Evolutionary conservation across 1,140 invertebrate genomes (phyloP).

Genomic region (Capitella teleta): DNA sequence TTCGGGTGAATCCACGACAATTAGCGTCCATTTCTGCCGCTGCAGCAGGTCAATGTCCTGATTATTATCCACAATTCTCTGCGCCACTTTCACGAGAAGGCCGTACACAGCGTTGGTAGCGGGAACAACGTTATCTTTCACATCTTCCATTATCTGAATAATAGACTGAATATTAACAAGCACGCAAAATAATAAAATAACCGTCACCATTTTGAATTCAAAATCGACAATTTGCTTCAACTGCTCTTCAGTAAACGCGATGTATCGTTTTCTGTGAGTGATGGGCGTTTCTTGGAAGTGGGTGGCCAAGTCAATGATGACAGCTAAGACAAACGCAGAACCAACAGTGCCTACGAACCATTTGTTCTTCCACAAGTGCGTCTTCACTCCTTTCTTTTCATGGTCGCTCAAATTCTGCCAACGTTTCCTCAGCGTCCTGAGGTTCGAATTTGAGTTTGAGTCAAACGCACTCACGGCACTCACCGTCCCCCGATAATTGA

Average conservation of each 20-base stretch:
- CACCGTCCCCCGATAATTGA: too few relatives aligned
- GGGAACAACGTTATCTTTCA: constrained; percentile 34
- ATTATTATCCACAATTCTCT: constrained; percentile 43
- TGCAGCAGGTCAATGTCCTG: constrained; percentile 40
- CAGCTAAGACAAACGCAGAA: constrained; percentile 9
- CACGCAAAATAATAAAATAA: constrained; percentile 1
- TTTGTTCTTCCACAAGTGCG: constrained; percentile 27
- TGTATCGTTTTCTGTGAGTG: constrained; percentile 46
- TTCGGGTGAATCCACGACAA: constrained; percentile 40
- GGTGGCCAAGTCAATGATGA: constrained; percentile 39
- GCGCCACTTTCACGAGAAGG: constrained; percentile 29
- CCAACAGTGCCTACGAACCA: constrained; percentile 17
- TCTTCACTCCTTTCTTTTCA: constrained; percentile 22
- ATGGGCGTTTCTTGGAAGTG: constrained; percentile 47
- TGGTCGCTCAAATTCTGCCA: constrained; percentile 40
- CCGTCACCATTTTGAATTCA: constrained; percentile 16
- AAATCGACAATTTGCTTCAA: constrained; percentile 38
- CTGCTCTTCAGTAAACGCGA: constrained; percentile 45
- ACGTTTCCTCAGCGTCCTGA: constrained; percentile 43
- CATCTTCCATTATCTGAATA: constrained; percentile 27
- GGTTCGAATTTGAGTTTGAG: too few relatives aligned
- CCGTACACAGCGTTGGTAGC: constrained; percentile 30
- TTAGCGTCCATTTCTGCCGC: constrained; percentile 44
- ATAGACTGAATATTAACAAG: constrained; percentile 7
- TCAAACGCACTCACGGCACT: too few relatives aligned